A percentile compares a stretch with the other conserved stretches of the same genome.
These are phyloP conservation scores for Oryctes rhinoceros DNA, from an alignment of 1,140 invertebrate genomes.

Conservation along the genomic window DNA sequence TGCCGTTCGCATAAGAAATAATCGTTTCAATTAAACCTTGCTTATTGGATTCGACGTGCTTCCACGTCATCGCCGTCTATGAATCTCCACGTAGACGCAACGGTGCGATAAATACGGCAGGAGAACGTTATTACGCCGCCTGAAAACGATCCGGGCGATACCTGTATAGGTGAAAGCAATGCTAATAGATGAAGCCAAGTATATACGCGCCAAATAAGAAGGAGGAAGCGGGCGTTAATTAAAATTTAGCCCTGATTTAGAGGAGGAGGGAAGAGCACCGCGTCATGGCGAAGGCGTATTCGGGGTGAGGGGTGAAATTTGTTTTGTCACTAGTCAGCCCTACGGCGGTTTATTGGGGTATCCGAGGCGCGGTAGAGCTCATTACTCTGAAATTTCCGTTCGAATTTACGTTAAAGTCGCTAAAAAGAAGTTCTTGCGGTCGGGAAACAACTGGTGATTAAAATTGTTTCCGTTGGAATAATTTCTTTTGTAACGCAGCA, in stretches of 20 bases:
- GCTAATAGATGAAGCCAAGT: background rate
- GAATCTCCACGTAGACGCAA: background rate
- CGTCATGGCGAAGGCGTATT: too few species aligned
- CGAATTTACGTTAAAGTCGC: too few species aligned
- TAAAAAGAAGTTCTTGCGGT: too few species aligned
- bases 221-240: background rate
- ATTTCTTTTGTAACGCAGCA: too few species aligned
- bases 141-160: background rate
- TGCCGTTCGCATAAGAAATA: background rate
- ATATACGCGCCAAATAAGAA: background rate
- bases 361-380: too few species aligned
- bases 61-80: conserved; percentile 1
- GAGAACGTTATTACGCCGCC: background rate
- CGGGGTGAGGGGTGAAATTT: too few species aligned
- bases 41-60: conserved; percentile 1
- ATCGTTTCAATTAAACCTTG: conserved; percentile 4
- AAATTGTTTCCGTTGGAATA: too few species aligned
- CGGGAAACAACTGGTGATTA: too few species aligned
- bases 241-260: background rate
- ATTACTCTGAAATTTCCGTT: too few species aligned
- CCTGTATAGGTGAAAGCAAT: background rate
- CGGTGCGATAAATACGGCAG: background rate
- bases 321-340: too few species aligned
- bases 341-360: too few species aligned
- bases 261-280: too few species aligned